A percentile compares a stretch with the other conserved stretches of the same genome.
These are phyloP conservation scores for Tetranychus truncatus DNA, from an alignment of 2,888 invertebrate species.

Conservation along the genomic window DNA sequence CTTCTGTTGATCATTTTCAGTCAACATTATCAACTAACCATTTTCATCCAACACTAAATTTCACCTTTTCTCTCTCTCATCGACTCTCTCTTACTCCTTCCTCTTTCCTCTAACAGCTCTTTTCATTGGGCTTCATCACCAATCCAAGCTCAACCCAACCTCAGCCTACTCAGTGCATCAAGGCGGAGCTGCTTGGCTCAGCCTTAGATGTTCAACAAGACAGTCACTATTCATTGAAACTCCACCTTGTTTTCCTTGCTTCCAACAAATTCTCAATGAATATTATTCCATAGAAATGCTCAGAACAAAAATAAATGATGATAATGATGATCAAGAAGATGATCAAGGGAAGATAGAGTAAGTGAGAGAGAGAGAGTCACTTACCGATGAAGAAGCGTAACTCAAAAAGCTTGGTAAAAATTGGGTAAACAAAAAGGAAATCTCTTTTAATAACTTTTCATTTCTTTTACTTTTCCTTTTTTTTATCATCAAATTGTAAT, in stretches of 20 bases:
- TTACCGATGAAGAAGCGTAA: too few species aligned
- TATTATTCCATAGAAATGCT: conserved; percentile 1
- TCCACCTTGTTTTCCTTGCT: background rate
- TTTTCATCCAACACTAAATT: background rate
- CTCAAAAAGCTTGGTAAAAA: too few species aligned
- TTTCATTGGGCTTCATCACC: background rate
- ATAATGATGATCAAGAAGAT: background rate
- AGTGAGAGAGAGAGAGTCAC: background rate
- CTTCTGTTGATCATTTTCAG: background rate
- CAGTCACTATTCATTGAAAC: background rate
- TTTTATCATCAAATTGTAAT: too few species aligned
- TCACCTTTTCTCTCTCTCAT: conserved; percentile 3
- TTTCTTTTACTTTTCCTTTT: too few species aligned
- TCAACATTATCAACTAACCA: background rate
- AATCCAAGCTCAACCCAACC: background rate
- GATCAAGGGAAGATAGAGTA: background rate
- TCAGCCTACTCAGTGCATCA: background rate
- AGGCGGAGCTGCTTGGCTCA: background rate
- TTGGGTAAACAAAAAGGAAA: too few species aligned
- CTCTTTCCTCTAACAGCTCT: background rate
- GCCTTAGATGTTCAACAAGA: background rate
- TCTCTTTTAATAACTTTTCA: too few species aligned
- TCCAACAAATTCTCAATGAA: background rate
- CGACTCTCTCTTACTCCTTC: conserved; percentile 8
- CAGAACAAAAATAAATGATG: background rate